Conservation (phyloP, 2,888 invertebrate species). For the Platycheirus albimanus region DNA sequence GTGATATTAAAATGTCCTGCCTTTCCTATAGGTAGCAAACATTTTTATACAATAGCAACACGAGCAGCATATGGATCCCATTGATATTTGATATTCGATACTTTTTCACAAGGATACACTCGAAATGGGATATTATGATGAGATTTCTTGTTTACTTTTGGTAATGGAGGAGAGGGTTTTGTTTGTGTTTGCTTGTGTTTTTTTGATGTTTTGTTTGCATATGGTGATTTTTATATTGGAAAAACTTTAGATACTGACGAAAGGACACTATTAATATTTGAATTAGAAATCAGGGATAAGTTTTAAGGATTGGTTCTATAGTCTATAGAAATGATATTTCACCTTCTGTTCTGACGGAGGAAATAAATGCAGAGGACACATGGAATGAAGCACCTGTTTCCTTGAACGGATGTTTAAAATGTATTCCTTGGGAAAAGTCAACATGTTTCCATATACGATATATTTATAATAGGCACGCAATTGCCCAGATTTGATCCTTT, state of each 20-base stretch:
- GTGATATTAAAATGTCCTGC: conserved; percentile 58
- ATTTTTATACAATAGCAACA: conserved; percentile 52
- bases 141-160: conserved; percentile 43
- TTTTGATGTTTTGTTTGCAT: conserved; percentile 28
- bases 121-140: conserved; percentile 45
- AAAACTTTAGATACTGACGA: neutral
- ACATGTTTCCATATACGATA: no score
- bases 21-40: neutral
- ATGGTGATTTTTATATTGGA: conserved; percentile 57
- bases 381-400: conserved; percentile 48
- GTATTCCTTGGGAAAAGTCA: conserved; percentile 47
- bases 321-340: no score
- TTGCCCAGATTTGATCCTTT: no score
- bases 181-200: conserved; percentile 3
- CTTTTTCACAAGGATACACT: conserved; percentile 46
- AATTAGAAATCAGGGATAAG: conserved; percentile 47
- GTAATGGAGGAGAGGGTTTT: conserved; percentile 35
- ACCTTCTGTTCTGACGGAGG: no score
- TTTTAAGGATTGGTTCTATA: neutral
- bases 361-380: no score
- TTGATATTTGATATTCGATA: conserved; percentile 72
- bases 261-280: conserved; percentile 42
- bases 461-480: no score
- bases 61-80: conserved; percentile 62
- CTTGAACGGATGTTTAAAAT: neutral